Evolutionary conservation across 2,888 invertebrate species (phyloP).

Genomic region (Ichneumoninae sp.): DNA sequence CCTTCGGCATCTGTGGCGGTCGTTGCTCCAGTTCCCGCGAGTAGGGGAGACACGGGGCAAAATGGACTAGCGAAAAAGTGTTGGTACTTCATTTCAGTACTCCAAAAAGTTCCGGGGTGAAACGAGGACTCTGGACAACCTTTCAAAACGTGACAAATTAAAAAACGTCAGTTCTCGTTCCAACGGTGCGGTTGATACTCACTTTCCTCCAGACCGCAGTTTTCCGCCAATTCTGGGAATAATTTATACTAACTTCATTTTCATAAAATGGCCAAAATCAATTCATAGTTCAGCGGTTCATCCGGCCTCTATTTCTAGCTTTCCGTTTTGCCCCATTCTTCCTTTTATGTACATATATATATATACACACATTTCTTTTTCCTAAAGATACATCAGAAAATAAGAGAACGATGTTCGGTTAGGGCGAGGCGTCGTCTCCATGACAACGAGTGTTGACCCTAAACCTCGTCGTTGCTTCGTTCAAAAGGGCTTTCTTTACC

Average conservation of each 20-base stretch:
- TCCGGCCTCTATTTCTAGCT: background rate
- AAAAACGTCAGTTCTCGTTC: too few relatives aligned
- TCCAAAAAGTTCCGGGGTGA: background rate
- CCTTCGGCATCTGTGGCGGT: constrained; percentile 27
- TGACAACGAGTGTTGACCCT: constrained; percentile 82
- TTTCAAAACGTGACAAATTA: background rate
- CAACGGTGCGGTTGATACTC: too few relatives aligned
- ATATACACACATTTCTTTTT: constrained; percentile 3
- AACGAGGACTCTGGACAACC: background rate
- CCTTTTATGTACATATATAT: constrained; percentile 15
- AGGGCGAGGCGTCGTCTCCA: constrained; percentile 75
- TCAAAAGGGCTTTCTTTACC: constrained; percentile 60
- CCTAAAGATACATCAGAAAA: constrained; percentile 18
- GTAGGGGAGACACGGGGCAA: background rate
- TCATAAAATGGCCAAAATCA: too few relatives aligned
- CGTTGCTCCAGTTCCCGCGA: constrained; percentile 4
- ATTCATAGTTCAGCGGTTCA: too few relatives aligned
- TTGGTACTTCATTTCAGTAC: background rate
- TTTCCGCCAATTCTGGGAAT: background rate
- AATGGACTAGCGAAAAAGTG: background rate
- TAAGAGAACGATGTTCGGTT: constrained; percentile 64
- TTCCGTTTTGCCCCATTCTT: constrained; percentile 4
- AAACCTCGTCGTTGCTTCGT: constrained; percentile 63
- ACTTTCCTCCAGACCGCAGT: background rate
- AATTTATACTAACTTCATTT: background rate